Conservation (phyloP, 1,140 invertebrate species). For the Tachypleus tridentatus region DNA sequence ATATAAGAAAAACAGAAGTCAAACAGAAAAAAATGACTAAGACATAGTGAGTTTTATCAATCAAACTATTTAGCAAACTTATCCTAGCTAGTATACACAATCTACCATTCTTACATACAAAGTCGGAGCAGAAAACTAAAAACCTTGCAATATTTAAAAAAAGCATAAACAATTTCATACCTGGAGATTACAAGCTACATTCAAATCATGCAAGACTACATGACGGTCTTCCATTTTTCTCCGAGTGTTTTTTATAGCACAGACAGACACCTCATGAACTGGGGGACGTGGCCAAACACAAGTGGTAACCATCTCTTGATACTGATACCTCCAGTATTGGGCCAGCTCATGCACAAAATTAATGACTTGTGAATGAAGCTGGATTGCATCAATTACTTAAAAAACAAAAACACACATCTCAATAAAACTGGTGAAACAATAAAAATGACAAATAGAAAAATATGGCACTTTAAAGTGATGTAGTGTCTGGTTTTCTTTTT, state of each 20-base stretch:
- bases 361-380: constrained; percentile 51
- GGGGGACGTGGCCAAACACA: constrained; percentile 6
- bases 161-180: constrained; percentile 26
- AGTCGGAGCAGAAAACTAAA: too few relatives aligned
- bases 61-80: too few relatives aligned
- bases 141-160: neutral
- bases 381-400: neutral
- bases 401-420: neutral
- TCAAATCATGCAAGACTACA: constrained; percentile 49
- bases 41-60: too few relatives aligned
- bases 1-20: too few relatives aligned
- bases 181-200: constrained; percentile 34
- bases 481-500: too few relatives aligned
- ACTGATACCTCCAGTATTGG: constrained; percentile 37
- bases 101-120: too few relatives aligned
- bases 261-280: constrained; percentile 35
- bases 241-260: constrained; percentile 62
- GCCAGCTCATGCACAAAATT: constrained; percentile 56
- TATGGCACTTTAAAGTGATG: too few relatives aligned
- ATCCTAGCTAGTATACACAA: too few relatives aligned
- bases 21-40: too few relatives aligned
- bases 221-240: constrained; percentile 78
- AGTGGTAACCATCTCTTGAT: constrained; percentile 36
- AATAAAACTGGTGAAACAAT: constrained; percentile 12
- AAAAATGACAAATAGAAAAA: neutral